Conservation (phyloP, 2,797 vertebrate species). For the Sarcoramphus papa region DNA sequence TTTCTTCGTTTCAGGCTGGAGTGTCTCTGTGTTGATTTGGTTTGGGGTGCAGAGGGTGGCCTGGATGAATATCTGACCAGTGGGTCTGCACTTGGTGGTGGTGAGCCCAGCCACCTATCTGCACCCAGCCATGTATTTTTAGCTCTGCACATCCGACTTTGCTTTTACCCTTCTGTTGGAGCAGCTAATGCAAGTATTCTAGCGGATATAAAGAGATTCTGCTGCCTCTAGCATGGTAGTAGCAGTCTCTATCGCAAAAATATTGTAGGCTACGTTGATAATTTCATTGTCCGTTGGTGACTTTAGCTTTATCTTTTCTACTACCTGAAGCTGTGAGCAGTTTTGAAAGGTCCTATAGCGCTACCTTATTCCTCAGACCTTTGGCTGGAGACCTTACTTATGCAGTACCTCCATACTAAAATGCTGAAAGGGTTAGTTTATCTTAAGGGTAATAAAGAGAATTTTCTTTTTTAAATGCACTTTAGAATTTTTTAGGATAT, state of each 20-base stretch:
- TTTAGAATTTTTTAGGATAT: not conserved
- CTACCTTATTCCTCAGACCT: not conserved
- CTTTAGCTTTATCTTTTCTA: not conserved
- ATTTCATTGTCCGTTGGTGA: not conserved
- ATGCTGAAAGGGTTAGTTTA: not conserved
- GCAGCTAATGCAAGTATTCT: not conserved
- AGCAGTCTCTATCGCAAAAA: not conserved
- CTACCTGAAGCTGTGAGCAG: not conserved
- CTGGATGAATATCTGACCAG: not conserved
- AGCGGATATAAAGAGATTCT: not conserved
- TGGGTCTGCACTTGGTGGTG: no score
- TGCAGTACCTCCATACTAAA: not conserved
- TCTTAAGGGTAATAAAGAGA: not conserved
- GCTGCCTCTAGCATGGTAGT: not conserved
- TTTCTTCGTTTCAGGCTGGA: not conserved
- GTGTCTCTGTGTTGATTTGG: not conserved
- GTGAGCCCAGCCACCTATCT: not conserved
- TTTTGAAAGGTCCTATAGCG: not conserved
- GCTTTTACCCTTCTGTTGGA: not conserved
- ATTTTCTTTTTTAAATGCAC: not conserved
- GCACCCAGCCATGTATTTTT: accelerated
- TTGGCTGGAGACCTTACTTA: not conserved
- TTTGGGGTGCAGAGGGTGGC: not conserved
- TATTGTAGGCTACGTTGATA: not conserved
- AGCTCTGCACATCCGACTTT: not conserved